Conservation (phyloP, 2,797 vertebrate species). For the Microtus californicus region DNA sequence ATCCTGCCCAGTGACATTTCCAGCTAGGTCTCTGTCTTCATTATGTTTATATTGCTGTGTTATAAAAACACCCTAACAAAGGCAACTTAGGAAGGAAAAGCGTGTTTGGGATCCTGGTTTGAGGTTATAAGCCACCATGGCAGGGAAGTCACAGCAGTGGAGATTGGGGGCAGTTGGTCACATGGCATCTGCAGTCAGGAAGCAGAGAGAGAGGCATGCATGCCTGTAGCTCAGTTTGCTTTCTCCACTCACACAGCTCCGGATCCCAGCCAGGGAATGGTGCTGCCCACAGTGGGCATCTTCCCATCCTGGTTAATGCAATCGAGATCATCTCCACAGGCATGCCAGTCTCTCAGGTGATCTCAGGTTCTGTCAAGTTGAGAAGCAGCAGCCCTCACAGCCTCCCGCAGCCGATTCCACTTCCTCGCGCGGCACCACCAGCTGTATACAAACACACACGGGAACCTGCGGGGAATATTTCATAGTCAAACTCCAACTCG, state of each 20-base stretch:
- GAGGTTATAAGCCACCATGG: not conserved
- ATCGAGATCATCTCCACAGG: not conserved
- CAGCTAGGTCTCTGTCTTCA: not conserved
- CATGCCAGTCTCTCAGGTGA: not conserved
- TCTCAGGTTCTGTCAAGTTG: not conserved
- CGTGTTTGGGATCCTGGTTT: not conserved
- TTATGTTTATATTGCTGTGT: not conserved
- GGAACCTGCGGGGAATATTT: not conserved
- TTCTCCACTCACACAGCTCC: not conserved
- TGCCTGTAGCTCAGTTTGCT: not conserved
- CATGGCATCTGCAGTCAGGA: not conserved
- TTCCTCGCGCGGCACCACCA: not conserved
- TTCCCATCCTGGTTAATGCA: not conserved
- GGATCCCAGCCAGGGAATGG: not conserved
- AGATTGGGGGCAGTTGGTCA: not conserved
- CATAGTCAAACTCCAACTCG: not conserved
- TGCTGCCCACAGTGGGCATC: not conserved
- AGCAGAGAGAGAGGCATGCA: not conserved
- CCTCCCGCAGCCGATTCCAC: not conserved
- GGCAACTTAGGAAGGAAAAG: not conserved
- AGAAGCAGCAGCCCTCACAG: not conserved
- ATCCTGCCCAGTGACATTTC: no score
- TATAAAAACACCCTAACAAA: not conserved
- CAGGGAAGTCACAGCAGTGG: not conserved
- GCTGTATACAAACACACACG: not conserved